Evolutionary conservation across 2,888 invertebrate species (phyloP).

Genomic region (Hipparchia semele): DNA sequence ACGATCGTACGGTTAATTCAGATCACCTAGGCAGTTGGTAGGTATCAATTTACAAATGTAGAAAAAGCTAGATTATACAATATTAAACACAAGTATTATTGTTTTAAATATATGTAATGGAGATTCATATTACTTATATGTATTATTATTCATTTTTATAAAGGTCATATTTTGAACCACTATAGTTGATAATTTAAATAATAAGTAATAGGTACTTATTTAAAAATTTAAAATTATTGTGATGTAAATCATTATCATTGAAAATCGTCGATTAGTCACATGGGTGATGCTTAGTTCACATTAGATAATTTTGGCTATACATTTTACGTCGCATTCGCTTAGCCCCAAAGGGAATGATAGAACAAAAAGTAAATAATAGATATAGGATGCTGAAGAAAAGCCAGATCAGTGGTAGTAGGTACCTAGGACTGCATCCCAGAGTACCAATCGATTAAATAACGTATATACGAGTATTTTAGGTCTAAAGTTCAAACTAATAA

Average conservation of each 20-base stretch:
- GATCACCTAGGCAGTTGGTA: conserved; percentile 41
- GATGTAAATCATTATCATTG: conserved; percentile 9
- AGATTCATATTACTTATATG: not conserved
- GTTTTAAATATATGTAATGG: not conserved
- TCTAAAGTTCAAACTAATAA: no score
- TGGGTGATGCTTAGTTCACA: not conserved
- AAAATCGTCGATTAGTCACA: conserved; percentile 17
- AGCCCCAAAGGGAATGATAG: no score
- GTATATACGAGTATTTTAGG: no score
- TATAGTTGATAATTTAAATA: not conserved
- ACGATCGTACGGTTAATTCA: conserved; percentile 44
- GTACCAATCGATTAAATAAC: no score
- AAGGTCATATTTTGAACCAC: not conserved
- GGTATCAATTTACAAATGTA: conserved; percentile 23
- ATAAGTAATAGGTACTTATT: not conserved
- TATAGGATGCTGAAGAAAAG: no score
- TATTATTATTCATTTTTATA: no score
- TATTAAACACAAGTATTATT: conserved; percentile 1
- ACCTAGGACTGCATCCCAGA: no score
- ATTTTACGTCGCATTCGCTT: no score
- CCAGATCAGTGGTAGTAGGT: no score
- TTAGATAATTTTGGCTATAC: not conserved
- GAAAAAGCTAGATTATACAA: conserved; percentile 22
- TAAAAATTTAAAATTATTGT: conserved; percentile 3
- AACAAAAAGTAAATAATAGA: no score